A percentile compares a stretch with the other conserved stretches of the same genome.
Evolutionary conservation across 2,113 vertebrate species (phyloP).

Genomic region (Limanda limanda): DNA sequence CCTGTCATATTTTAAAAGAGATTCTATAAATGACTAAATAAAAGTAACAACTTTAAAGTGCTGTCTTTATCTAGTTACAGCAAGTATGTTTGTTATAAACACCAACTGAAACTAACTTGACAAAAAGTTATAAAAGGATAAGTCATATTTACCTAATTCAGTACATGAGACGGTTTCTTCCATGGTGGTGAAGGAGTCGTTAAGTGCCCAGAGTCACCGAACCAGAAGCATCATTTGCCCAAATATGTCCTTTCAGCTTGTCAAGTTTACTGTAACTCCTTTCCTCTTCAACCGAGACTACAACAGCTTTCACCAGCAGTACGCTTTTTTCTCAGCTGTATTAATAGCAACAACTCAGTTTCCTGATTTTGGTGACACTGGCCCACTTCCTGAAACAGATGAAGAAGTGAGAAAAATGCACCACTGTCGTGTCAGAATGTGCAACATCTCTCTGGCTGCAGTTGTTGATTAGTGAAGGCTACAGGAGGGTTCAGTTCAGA

Average conservation of each 20-base stretch:
- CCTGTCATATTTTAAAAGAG: not conserved
- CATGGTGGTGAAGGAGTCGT: constrained; percentile 59
- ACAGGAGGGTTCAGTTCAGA: not conserved
- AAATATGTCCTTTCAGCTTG: not conserved
- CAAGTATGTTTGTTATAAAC: not conserved
- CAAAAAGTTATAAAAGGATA: not conserved
- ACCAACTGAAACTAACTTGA: not conserved
- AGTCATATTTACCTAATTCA: constrained; percentile 61
- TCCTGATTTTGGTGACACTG: constrained; percentile 80
- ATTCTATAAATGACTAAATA: too few species aligned
- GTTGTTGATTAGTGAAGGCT: not conserved
- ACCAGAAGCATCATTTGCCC: constrained; percentile 33
- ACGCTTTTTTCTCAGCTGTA: constrained; percentile 61
- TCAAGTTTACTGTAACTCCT: not conserved
- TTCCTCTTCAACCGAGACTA: constrained; percentile 25
- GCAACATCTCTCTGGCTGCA: constrained; percentile 8
- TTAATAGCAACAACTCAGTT: constrained; percentile 79
- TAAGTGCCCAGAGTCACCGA: constrained; percentile 32
- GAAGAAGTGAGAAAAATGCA: constrained; percentile 72
- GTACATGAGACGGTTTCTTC: constrained; percentile 39
- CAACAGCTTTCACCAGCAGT: constrained; percentile 45
- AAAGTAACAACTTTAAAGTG: not conserved
- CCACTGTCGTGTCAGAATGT: constrained; percentile 26
- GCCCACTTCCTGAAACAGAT: constrained; percentile 84
- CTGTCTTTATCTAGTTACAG: not conserved